Percentiles rank a stretch among this genome's conserved stretches.
phyloP scores from a whole-genome alignment of 92 coral and sea anemone genomes.

The Isaurus tuberculatus region DNA sequence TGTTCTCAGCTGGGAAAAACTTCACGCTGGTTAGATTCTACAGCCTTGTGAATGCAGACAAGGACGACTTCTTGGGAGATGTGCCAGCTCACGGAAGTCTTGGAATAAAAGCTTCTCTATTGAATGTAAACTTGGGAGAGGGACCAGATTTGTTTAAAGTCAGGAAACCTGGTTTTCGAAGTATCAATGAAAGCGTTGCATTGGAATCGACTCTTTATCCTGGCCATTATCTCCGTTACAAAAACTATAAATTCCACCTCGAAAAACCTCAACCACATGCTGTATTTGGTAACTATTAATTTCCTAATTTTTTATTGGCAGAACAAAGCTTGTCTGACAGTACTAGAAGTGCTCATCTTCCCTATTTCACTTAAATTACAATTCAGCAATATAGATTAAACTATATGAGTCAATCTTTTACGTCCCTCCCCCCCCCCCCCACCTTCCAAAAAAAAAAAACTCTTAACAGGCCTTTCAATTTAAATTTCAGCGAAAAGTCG shows the following conservation, averaged over 20 bases:
- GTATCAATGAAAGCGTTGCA: slow-evolving; percentile 82
- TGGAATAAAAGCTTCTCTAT: slow-evolving; percentile 73
- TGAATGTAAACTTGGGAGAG: slow-evolving; percentile 66
- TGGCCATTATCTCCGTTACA: slow-evolving; percentile 89
- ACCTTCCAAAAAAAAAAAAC: too few relatives aligned
- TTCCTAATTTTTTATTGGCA: neutral
- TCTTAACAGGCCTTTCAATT: too few relatives aligned
- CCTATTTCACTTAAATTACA: too few relatives aligned
- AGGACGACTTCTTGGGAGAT: slow-evolving; percentile 38
- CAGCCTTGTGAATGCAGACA: slow-evolving; percentile 24
- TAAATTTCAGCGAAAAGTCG: too few relatives aligned
- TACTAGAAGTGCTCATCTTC: too few relatives aligned
- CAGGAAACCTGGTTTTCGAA: slow-evolving; percentile 94
- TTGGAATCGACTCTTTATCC: slow-evolving; percentile 80
- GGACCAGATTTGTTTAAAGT: slow-evolving; percentile 78
- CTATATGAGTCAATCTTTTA: too few relatives aligned
- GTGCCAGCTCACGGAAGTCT: slow-evolving; percentile 40
- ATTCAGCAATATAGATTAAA: too few relatives aligned
- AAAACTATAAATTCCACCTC: slow-evolving; percentile 95
- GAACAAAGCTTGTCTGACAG: neutral
- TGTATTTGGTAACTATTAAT: slow-evolving; percentile 77
- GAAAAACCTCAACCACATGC: slow-evolving; percentile 82
- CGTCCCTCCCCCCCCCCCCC: too few relatives aligned
- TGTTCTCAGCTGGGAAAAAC: slow-evolving; percentile 73
- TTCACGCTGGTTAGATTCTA: slow-evolving; percentile 71